Base-by-base conservation (phyloP, 1,140 invertebrate species). In the Drosophila malerkotliana region DNA sequence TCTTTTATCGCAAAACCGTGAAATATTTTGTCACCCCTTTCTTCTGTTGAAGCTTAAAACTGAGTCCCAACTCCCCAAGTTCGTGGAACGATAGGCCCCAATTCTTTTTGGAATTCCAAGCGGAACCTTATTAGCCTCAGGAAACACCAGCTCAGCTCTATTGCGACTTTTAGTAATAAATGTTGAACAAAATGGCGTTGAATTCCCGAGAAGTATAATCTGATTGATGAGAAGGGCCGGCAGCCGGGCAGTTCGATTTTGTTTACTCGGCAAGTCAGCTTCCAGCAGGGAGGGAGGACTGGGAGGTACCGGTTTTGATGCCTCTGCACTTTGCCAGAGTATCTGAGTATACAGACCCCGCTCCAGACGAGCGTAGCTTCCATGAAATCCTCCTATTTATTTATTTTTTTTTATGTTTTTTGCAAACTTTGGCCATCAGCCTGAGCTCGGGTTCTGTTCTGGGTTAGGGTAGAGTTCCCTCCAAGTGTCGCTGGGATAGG, bases 371-470 rank as follows among this genome's bases (percentile, higher is more conserved):
- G 6, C 26, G 26, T 28, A 28, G 26, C 26, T 28, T 28, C 26
- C 37, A 30, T 34, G 14, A 4, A 24, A 10, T 32, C 59, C 41
- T 71, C 52, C 49, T 71, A 57, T 64, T 71, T 71, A 69, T 71
- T 69, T 21, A 21, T 21, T 68, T 69, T 68, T 69, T 71, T 57
- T 39, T 49, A 69, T 71, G 57, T 69, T 68, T 68, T 69, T 68
- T 47, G 30, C 64, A 47, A 24, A 55, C 64, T 56, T 61, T 67
- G 53, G 37, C 59, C 66, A 66, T 44, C 34, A 56, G 55, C 32
- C 53, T 28, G 55, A 60, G 45, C 37, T 18, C 37, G 30, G 18
- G 30, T 30, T 10, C 8, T 10, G 24, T 59, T 60, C 44, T 37
- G 6, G 5, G 26, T 4, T 52, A 48, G 66, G 49, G 72, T 41